Conservation (phyloP, 1,140 invertebrate species). For the Stratiolaelaps scimitus region DNA sequence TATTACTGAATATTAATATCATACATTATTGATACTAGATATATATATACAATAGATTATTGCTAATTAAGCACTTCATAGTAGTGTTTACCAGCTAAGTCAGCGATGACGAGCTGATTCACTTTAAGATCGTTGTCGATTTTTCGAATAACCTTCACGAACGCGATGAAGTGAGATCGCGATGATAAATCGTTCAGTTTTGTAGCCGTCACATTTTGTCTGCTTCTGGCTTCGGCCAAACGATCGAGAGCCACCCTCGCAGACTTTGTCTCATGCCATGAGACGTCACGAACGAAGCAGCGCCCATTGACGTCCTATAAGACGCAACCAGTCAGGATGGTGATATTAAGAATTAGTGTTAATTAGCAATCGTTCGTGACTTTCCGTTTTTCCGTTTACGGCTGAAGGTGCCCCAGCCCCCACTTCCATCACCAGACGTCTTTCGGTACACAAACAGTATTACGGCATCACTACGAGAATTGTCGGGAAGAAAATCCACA, state of each 20-base stretch:
- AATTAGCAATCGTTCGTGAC: no score
- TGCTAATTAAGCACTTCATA: neutral
- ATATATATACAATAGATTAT: neutral
- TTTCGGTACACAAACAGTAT: no score
- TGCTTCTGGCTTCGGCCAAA: neutral
- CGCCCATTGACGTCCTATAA: neutral
- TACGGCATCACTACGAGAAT: no score
- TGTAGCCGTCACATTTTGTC: neutral
- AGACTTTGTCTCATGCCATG: neutral
- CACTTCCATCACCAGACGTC: no score
- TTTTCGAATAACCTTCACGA: neutral
- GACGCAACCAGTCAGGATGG: neutral
- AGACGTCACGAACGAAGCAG: conserved; percentile 9
- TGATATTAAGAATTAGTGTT: neutral
- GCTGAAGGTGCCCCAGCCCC: no score
- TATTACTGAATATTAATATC: neutral
- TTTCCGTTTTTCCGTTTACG: no score
- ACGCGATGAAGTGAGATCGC: conserved; percentile 1
- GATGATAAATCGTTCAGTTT: conserved; percentile 15
- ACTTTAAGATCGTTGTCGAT: neutral
- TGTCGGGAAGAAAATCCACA: no score
- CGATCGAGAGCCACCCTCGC: neutral
- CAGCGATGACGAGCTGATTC: conserved; percentile 4
- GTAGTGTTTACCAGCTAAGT: neutral
- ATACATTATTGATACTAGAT: neutral